Conservation (phyloP, 2,113 vertebrate genomes). For the Sylvietta virens region DNA sequence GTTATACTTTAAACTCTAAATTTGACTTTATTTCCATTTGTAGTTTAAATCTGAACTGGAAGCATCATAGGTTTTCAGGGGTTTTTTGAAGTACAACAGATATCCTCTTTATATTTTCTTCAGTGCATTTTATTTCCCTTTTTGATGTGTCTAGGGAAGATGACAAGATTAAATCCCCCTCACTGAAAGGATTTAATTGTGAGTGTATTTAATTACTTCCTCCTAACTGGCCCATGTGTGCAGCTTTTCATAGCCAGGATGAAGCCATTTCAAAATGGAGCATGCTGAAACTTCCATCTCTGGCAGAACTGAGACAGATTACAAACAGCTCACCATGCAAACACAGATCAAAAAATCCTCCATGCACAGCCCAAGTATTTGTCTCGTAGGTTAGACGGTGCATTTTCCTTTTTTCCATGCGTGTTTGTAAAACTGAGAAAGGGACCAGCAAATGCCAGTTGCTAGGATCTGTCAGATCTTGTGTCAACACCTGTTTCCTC, state of each 20-base stretch:
- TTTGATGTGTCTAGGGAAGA: neutral
- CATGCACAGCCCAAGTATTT: constrained; percentile 8
- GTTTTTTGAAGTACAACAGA: neutral
- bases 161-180: constrained; percentile 7
- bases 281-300: neutral
- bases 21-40: neutral
- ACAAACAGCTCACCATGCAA: neutral
- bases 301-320: neutral
- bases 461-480: constrained; percentile 59
- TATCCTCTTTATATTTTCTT: neutral
- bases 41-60: neutral
- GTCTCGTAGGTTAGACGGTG: neutral
- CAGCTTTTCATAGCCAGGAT: neutral
- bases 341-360: neutral
- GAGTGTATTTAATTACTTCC: constrained; percentile 34
- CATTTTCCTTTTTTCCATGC: neutral
- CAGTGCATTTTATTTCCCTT: neutral
- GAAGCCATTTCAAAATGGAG: neutral
- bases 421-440: constrained; percentile 5
- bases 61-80: neutral
- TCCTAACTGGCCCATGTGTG: neutral
- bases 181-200: neutral
- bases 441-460: constrained; percentile 47
- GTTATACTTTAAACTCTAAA: neutral
- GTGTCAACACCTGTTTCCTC: constrained; percentile 63